These are phyloP conservation scores for Sylvia atricapilla DNA, from an alignment of 2,113 vertebrate genomes.

Conservation along the genomic window DNA sequence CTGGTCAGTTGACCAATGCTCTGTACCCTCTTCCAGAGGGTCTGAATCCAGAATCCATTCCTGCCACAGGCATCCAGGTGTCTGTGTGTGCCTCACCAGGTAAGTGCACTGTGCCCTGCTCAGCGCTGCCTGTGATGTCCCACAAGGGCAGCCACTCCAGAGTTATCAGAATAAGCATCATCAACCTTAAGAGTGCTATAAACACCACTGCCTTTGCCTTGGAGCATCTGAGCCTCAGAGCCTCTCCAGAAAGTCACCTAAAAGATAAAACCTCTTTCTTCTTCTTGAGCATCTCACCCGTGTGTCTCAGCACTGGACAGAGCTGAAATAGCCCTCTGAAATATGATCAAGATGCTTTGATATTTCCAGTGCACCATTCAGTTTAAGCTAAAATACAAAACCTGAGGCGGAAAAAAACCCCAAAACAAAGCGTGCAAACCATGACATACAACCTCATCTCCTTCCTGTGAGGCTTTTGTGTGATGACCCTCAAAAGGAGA, in stretches of 20 bases:
- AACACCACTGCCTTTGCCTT: background rate
- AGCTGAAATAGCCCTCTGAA: background rate
- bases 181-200: background rate
- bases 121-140: background rate
- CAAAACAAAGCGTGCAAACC: background rate
- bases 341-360: background rate
- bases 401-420: background rate
- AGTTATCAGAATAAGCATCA: background rate
- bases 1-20: background rate
- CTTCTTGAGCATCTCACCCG: background rate
- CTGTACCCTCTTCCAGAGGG: background rate
- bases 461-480: background rate
- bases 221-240: background rate
- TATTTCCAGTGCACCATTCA: background rate
- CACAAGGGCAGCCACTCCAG: background rate
- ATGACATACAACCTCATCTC: background rate
- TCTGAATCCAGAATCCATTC: background rate
- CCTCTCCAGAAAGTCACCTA: background rate
- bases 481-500: conserved; percentile 3
- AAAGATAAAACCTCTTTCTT: background rate
- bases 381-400: background rate
- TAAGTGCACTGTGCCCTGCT: background rate
- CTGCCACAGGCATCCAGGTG: background rate
- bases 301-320: background rate
- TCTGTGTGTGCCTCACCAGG: background rate